Evolutionary conservation across 2,888 invertebrate genomes (phyloP).

Genomic region (Eupithecia pulchellata): DNA sequence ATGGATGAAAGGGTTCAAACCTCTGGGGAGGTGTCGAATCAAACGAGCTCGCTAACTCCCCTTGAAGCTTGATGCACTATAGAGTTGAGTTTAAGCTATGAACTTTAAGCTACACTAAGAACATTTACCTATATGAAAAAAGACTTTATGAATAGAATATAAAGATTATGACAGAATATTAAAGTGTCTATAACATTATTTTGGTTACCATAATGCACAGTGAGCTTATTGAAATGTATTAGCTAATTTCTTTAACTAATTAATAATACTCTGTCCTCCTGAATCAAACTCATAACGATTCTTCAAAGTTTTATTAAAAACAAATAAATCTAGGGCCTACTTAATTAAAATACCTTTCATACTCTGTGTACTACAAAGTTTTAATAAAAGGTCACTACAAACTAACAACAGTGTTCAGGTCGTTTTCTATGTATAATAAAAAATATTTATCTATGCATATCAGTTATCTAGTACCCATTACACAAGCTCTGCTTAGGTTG

Average conservation of each 20-base stretch:
- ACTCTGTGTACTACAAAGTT: not conserved
- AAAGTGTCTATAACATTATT: not conserved
- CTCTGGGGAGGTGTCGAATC: conserved; percentile 81
- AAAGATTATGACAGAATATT: not conserved
- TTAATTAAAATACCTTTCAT: not conserved
- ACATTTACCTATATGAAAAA: not conserved
- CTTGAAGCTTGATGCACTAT: conserved; percentile 66
- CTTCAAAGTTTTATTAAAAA: not conserved
- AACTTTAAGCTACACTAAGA: conserved; percentile 9
- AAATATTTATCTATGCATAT: no score
- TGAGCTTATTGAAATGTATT: not conserved
- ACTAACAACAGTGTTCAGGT: no score
- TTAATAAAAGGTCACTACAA: no score
- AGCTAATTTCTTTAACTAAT: not conserved
- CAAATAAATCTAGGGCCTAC: not conserved
- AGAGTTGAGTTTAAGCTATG: conserved; percentile 51
- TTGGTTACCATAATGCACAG: not conserved
- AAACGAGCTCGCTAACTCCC: conserved; percentile 79
- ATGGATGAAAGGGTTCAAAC: conserved; percentile 71
- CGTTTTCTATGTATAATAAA: no score
- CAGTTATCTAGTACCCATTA: no score
- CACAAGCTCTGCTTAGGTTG: no score
- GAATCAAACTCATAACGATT: no score
- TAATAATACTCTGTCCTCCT: not conserved
- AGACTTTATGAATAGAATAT: not conserved